Conservation (phyloP, 2,888 invertebrate genomes). For the Gortyna flavago region DNA sequence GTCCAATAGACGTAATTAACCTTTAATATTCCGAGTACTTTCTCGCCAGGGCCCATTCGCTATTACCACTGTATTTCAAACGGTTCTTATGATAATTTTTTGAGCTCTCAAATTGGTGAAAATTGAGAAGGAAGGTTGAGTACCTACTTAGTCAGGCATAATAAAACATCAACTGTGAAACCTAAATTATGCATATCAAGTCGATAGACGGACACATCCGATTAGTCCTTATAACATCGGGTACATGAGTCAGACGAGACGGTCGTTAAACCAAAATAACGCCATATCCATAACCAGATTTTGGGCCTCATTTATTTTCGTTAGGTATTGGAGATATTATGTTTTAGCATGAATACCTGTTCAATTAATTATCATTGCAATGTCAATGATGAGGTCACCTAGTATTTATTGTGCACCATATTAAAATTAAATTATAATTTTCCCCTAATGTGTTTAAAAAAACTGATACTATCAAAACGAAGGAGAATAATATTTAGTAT, state of each 20-base stretch:
- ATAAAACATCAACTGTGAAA: neutral
- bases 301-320: neutral
- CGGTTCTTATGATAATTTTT: neutral
- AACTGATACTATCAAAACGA: neutral
- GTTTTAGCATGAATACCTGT: neutral
- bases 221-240: neutral
- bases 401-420: neutral
- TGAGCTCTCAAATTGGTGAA: neutral
- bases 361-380: constrained; percentile 1
- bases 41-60: neutral
- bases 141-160: neutral
- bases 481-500: neutral
- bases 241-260: constrained; percentile 6
- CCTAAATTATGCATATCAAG: too few relatives aligned
- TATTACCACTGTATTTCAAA: neutral
- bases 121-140: neutral
- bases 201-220: neutral
- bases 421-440: neutral
- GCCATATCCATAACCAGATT: constrained; percentile 5
- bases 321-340: neutral
- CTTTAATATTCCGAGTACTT: neutral
- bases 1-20: neutral
- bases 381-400: constrained; percentile 6
- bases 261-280: constrained; percentile 1
- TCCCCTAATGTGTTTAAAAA: neutral